Evolutionary conservation across 2,113 vertebrate species (phyloP), one percentile per base, ranked within the genome.

Genomic region (Callithrix jacchus): DNA sequence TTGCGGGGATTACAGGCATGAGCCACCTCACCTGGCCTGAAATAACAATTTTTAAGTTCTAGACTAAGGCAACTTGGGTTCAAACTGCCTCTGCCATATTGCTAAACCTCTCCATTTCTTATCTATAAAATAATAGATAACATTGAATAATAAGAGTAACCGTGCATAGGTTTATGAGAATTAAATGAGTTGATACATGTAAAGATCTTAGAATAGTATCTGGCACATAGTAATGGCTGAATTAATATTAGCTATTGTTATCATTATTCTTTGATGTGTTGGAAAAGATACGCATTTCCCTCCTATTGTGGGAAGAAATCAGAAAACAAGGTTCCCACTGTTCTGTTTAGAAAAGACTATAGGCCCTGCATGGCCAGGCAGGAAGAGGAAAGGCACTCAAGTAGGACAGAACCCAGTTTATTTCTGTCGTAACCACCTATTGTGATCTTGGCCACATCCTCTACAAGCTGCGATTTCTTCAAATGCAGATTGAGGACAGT

Each of bases 121-220:
- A 88, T 89, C 35, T 89, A 30, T 58, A 82, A 97, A 81, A 84
- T 87, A 74, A 89, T 20, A 91, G 88, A 68, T 82, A 93, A 81
- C 56, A 56, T 89, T 73, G 45, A 42, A n/a, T 86, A 95, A 73
- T 20, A 71, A 45, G 25, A 77, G 30, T 73, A 77, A 85, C 32
- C 3, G 35, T 27, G 95, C 25, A 89, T 37, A 79, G 30, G 14
- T 83, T 89, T 83, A 9, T 80, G 32, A 94, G 45, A 61, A 84
- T 79, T 83, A 91, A 90, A 40, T 79, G 54, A 86, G 58, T 88
- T 58, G 84, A 79, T 47, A 70, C 13, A 52, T 12, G 0, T 73
- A 49, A 77, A 79, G n/a, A 89, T 1, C 40, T 84, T 74, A 66
- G 61, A 77, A 30, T 74, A 47, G 6, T 71, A 35, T 71, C 42